Base-by-base conservation (phyloP, 2,797 vertebrate species). In the Adelosebastes latens region DNA sequence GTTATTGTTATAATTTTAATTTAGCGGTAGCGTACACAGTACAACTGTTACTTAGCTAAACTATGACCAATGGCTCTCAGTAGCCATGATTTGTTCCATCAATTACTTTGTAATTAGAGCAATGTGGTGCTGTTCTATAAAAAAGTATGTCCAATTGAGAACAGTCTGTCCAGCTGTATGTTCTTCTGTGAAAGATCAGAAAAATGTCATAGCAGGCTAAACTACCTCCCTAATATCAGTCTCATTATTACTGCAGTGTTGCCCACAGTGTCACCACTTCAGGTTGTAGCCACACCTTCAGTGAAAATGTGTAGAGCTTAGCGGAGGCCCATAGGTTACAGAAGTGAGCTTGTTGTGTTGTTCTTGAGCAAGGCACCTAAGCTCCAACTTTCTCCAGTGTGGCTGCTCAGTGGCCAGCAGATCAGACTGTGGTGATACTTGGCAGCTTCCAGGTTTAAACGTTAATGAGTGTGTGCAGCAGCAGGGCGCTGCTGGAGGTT, bases 281-380 rank as follows among this genome's bases (percentile, higher is more conserved):
- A 66, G 18, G 65, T 76, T 84, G 69, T 42, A 76, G 39, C 56
- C 62, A 60, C 63, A 67, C 72, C 71, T 32, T 70, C 27, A 59
- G 34, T 68, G 53, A 76, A 68, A 72, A 7, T 29, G 52, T 58
- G n/a, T 20, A 0, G 5, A 25, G 18, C 5, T 85, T 18, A 39
- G 34, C 3, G 0, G 25, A 3, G 9, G 16, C 31, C 68, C 62
- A 5, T 34, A 56, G 11, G 65, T 68, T 52, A 5, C 22, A 72
- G n/a, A 27, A 42, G 61, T 24, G 52, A 72, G 42, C n/a, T 55
- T 52, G 53, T 75, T 56, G 55, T 65, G 55, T 20, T 63, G 18
- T 63, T 49, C 22, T 76, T 74, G 24, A 63, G 66, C 39, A 56
- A 67, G 59, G 18, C 34, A 22, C 18, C 9, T 29, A 34, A 75